Evolutionary conservation across 1,140 invertebrate genomes (phyloP), one percentile per base, ranked within the genome.

Genomic region (Acromyrmex heyeri): DNA sequence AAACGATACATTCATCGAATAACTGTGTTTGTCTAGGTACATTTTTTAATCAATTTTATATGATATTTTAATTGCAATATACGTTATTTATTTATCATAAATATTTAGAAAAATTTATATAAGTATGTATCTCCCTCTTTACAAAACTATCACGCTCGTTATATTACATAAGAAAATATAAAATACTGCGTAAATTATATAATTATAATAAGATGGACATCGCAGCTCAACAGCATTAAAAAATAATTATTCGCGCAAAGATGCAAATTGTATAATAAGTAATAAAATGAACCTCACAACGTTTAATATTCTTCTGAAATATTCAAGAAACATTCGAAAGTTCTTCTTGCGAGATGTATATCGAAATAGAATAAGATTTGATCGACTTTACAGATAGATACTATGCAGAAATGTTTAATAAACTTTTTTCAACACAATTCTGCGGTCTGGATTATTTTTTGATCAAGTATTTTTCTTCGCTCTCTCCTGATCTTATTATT

Each of bases 401-500:
- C 4, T 73, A 38, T 55, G 55, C 69, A 62, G n/a, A 73, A 7
- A 73, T 73, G 67, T 83, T 83, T 83, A 83, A 83, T 83, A 83
- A 83, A 83, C 67, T 83, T 83, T 82, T 83, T 83, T 48, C 69
- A 83, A 73, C 79, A 75, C 34, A 27, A 61, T 14, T 73, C 30
- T 62, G 44, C 14, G 48, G 14, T 61, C 12, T 73, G 6, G 2
- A 61, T 62, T 75, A 83, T 61, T 83, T 61, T 50, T 83, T 24
- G 24, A 73, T 83, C 69, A 61, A 83, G 21, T 14, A 14, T 34
- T n/a, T 8, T 38, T 34, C n/a, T 8, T 70, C 21, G 18, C 12
- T 59, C 14, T 50, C 8, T 62, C 38, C 38, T 50, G 48, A 61
- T 73, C 6, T 83, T 16, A 16, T 12, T 48, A 48, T 73, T 75